A percentile compares a stretch with the other conserved stretches of the same genome.
These are phyloP conservation scores for Zingel zingel DNA, from an alignment of 2,113 vertebrate genomes.

Conservation along the genomic window DNA sequence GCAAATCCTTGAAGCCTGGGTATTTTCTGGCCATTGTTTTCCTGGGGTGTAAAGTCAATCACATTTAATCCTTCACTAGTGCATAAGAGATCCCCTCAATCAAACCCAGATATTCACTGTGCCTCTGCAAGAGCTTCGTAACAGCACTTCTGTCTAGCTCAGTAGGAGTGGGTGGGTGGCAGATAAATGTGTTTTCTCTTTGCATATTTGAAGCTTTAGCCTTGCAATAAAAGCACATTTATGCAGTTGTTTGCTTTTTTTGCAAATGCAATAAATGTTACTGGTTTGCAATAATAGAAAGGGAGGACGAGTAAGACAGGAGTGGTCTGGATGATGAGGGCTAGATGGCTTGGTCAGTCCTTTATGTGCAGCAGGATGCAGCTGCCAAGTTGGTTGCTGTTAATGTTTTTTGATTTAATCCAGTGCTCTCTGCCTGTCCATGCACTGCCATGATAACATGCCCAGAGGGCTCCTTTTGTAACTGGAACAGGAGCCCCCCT, in stretches of 20 bases:
- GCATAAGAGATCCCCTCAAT: conserved; percentile 59
- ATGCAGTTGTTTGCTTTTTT: conserved; percentile 34
- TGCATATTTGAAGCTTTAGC: conserved; percentile 39
- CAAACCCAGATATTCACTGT: conserved; percentile 60
- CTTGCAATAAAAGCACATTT: conserved; percentile 27
- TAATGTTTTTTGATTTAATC: conserved; percentile 76
- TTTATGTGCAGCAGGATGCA: conserved; percentile 58
- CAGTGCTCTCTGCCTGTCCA: conserved; percentile 58
- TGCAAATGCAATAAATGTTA: conserved; percentile 42
- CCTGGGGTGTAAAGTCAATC: conserved; percentile 64
- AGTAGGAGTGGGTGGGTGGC: conserved; percentile 37
- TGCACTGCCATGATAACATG: conserved; percentile 47
- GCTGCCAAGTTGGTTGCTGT: conserved; percentile 66
- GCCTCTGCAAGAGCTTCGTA: conserved; percentile 38
- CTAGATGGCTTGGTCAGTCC: conserved; percentile 21
- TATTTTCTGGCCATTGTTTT: conserved; percentile 67
- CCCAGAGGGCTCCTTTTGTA: conserved; percentile 50
- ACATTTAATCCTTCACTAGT: conserved; percentile 68
- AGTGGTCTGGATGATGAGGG: conserved; percentile 22
- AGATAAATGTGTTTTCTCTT: conserved; percentile 53
- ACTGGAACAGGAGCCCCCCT: conserved; percentile 50
- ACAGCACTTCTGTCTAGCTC: conserved; percentile 55
- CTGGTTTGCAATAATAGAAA: conserved; percentile 28
- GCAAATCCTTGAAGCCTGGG: conserved; percentile 45
- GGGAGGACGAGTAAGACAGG: neutral